Base-by-base conservation (phyloP, 2,888 invertebrate species). In the Piscicola geometra region DNA sequence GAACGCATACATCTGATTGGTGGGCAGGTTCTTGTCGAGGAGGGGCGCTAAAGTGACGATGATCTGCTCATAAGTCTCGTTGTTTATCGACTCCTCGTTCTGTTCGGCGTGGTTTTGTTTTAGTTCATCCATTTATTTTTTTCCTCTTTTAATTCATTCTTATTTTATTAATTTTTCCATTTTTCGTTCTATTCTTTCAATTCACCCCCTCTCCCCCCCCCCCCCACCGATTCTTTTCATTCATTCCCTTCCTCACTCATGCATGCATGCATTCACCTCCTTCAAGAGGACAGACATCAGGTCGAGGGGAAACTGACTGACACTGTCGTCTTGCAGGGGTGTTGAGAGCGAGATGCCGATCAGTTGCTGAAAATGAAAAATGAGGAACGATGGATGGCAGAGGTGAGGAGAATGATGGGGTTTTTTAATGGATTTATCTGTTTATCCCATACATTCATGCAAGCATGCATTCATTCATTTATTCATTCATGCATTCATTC, bases 321-420 rank as follows among this genome's bases (percentile, higher is more conserved):
- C 90, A 81, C 89, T 88, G 79, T 91, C 90, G 82, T 92, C 92
- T 85, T 92, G 91, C 68, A 92, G 87, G 0, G 91, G 91, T 1
- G 91, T 91, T 78, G 89, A 89, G 83, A 90, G 88, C 0, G 90
- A 90, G 81, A 91, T 90, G 81, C 91, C 91, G 71, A 92, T 90
- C 89, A 92, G 89, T 79, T 88, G 89, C 91, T 91, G 87, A 30
- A 25, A 21, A 18, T 12, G 30, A 2, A 41, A 71, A 21, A 71
- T 30, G 35, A 71, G 33, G 25, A 41, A 36, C 1, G 28, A 9
- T n/a, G n/a, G 41, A 71, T 71, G 1, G 35, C n/a, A 1, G 3
- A 56, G 18, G 12, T 71, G n/a, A 64, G 2, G 32, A 30, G 21
- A n/a, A n/a, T n/a, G n/a, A n/a, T n/a, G n/a, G n/a, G n/a, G n/a